Percentiles rank a stretch among this genome's conserved stretches.
Evolutionary conservation across 2,888 invertebrate species (phyloP).

Genomic region (Xylota sylvarum): DNA sequence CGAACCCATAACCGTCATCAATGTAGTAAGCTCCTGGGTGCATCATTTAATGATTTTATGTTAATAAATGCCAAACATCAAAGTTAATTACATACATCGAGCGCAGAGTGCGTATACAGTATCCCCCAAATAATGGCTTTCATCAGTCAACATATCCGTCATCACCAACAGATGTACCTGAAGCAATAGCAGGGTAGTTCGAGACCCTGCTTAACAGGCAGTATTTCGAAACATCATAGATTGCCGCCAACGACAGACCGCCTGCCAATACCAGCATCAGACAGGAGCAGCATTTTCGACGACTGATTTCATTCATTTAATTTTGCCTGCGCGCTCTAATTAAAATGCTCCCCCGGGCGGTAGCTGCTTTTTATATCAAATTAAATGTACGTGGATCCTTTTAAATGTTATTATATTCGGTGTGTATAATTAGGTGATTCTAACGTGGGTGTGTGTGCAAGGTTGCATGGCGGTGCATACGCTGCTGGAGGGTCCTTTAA

Average conservation of each 20-base stretch:
- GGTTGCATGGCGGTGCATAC: neutral
- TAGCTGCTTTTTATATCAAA: slow-evolving; percentile 75
- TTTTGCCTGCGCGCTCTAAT: slow-evolving; percentile 54
- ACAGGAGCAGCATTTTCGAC: slow-evolving; percentile 1
- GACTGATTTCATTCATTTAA: slow-evolving; percentile 59
- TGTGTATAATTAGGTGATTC: slow-evolving; percentile 71
- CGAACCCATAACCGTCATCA: neutral
- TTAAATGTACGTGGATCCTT: slow-evolving; percentile 72
- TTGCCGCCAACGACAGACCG: neutral
- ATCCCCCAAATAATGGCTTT: slow-evolving; percentile 36
- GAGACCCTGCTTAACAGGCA: neutral
- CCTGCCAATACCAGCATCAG: neutral
- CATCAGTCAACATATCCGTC: slow-evolving; percentile 67
- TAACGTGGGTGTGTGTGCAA: slow-evolving; percentile 22
- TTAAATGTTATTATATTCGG: slow-evolving; percentile 72
- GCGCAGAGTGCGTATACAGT: slow-evolving; percentile 10
- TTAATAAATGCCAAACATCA: slow-evolving; percentile 60
- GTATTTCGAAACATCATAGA: neutral
- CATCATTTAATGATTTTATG: slow-evolving; percentile 42
- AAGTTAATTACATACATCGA: slow-evolving; percentile 57
- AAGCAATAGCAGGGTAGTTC: neutral
- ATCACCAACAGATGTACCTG: slow-evolving; percentile 23
- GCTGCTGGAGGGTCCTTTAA: neutral
- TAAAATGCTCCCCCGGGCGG: slow-evolving; percentile 66
- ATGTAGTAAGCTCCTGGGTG: slow-evolving; percentile 3